Evolutionary conservation across 2,113 vertebrate genomes (phyloP).

Genomic region (Vireo altiloquus): DNA sequence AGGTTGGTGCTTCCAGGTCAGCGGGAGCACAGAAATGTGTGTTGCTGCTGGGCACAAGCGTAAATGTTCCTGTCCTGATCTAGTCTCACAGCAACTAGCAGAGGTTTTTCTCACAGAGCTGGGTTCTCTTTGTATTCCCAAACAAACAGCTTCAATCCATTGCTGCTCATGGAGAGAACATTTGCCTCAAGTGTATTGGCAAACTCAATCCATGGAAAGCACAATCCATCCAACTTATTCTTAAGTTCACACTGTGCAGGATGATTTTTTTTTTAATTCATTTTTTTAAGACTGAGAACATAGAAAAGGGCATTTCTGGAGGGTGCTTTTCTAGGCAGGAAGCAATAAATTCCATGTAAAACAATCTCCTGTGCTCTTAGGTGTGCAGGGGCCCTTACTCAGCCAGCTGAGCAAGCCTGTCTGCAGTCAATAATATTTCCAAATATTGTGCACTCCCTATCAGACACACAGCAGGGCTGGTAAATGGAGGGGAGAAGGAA

Average conservation of each 20-base stretch:
- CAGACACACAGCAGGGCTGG: background rate
- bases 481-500: background rate
- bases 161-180: background rate
- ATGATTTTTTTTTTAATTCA: background rate
- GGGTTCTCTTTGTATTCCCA: background rate
- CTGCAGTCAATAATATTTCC: background rate
- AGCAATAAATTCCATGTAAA: background rate
- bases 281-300: background rate
- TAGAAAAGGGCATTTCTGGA: background rate
- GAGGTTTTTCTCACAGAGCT: background rate
- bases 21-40: background rate
- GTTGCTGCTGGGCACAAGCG: background rate
- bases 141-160: background rate
- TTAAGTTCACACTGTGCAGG: background rate
- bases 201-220: background rate
- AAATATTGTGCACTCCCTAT: background rate
- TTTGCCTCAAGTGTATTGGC: background rate
- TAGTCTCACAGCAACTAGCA: background rate
- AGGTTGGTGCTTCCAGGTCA: accelerated
- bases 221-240: background rate
- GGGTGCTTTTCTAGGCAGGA: background rate
- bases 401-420: background rate
- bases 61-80: background rate
- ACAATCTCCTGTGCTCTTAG: background rate
- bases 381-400: background rate